Base-by-base conservation (phyloP, 2,888 invertebrate species). In the Eupelmus urozonus region DNA sequence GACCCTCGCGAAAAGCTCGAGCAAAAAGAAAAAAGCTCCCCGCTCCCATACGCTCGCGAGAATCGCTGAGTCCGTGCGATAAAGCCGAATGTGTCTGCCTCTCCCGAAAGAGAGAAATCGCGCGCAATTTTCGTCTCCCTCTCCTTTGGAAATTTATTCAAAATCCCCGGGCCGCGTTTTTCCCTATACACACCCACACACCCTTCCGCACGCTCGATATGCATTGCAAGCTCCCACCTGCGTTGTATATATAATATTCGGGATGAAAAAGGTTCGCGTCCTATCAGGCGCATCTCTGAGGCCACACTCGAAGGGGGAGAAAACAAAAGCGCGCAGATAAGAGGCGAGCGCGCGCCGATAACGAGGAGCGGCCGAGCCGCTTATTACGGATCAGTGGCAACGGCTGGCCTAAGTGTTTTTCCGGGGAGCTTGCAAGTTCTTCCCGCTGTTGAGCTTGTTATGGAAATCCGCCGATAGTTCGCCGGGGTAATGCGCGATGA, bases 11-110 rank as follows among this genome's bases (percentile, higher is more conserved):
- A n/a, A n/a, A n/a, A n/a, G n/a, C n/a, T n/a, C n/a, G n/a, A 18
- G 7, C 1, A 2, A 18, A 18, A 18, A 29, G 57, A 16, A 5
- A 29, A 16, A 27, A 29, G 29, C n/a, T n/a, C n/a, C n/a, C n/a
- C n/a, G n/a, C n/a, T n/a, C n/a, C n/a, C n/a, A n/a, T n/a, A n/a
- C n/a, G n/a, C n/a, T n/a, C n/a, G 27, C 13, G 67, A 59, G 42
- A 70, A 59, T 70, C 69, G 69, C 69, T 59, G 69, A 59, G 59
- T 70, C 45, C 11, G 57, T 59, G 59, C 69, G 69, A 70, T 70
- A 70, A 70, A 70, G 57, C 25, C 45, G 45, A 67, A n/a, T 25
- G 0, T 20, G 20, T n/a, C 18, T 42, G 27, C 16, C 55, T 25
- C 42, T 25, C 29, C 34, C 29, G 34, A 5, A 34, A 34, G 9